A percentile compares a stretch with the other conserved stretches of the same genome.
Evolutionary conservation across 2,113 vertebrate species (phyloP).

Genomic region (Leptosomus discolor): DNA sequence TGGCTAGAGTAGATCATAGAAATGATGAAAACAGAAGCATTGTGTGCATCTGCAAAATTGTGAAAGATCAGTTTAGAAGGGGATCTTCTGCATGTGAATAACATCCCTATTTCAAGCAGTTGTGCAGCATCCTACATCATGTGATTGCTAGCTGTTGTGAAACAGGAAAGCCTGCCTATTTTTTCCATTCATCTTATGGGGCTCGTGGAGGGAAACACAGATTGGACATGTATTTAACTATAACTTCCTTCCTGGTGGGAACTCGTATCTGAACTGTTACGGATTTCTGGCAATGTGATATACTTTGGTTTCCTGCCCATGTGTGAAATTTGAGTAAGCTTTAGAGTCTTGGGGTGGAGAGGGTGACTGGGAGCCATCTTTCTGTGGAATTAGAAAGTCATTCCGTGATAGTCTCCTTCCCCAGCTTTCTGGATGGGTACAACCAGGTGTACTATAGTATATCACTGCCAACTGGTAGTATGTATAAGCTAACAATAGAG

Average conservation of each 20-base stretch:
- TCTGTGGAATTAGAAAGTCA: background rate
- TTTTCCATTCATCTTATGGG: background rate
- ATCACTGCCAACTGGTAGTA: background rate
- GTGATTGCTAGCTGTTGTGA: background rate
- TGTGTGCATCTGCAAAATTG: background rate
- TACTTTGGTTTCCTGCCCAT: background rate
- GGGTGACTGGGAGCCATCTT: background rate
- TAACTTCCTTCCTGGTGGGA: constrained; percentile 41
- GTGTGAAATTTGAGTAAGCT: background rate
- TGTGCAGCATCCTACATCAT: background rate
- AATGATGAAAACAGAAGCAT: background rate
- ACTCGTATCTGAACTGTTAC: background rate
- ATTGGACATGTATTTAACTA: background rate
- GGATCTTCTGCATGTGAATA: background rate
- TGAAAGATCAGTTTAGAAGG: background rate
- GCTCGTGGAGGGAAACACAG: background rate
- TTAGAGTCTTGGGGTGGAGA: background rate
- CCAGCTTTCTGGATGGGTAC: background rate
- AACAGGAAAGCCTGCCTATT: background rate
- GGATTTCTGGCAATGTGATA: background rate
- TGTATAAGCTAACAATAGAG: background rate
- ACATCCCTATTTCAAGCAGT: background rate
- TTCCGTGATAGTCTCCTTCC: background rate
- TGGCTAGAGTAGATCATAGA: background rate
- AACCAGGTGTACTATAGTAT: background rate